phyloP scores from a whole-genome alignment of 2,113 vertebrate species.

The Channa maculata region DNA sequence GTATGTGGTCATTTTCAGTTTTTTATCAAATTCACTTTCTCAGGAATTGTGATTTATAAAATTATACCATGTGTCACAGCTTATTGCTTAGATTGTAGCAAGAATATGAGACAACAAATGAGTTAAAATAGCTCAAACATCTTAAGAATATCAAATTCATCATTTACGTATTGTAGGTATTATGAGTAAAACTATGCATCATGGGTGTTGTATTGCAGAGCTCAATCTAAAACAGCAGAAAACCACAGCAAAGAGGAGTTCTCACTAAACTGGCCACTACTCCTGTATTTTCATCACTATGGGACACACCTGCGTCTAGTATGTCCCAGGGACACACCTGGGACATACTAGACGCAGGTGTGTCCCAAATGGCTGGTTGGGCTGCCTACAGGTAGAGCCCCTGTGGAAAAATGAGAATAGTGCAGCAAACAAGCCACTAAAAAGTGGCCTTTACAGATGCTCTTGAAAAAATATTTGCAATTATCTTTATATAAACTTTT shows the following conservation, averaged over 20 bases:
- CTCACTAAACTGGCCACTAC: not conserved
- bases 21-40: not conserved
- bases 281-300: not conserved
- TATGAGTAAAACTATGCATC: not conserved
- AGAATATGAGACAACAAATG: not conserved
- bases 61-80: not conserved
- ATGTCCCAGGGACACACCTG: slow-evolving; percentile 6
- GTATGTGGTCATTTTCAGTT: not conserved
- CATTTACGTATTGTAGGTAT: not conserved
- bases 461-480: not conserved
- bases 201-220: not conserved
- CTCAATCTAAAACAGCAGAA: not conserved
- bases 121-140: not conserved
- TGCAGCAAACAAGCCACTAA: not conserved
- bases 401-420: not conserved
- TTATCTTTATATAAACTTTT: not conserved
- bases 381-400: not conserved
- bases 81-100: not conserved
- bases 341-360: not conserved
- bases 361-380: not conserved
- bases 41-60: not conserved
- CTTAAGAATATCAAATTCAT: not conserved
- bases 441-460: not conserved
- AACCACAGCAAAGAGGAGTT: not conserved
- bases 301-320: slow-evolving; percentile 6